A percentile compares a stretch with the other conserved stretches of the same genome.
These are phyloP conservation scores for Myopa tessellatipennis DNA, from an alignment of 2,888 invertebrate species.

Conservation along the genomic window DNA sequence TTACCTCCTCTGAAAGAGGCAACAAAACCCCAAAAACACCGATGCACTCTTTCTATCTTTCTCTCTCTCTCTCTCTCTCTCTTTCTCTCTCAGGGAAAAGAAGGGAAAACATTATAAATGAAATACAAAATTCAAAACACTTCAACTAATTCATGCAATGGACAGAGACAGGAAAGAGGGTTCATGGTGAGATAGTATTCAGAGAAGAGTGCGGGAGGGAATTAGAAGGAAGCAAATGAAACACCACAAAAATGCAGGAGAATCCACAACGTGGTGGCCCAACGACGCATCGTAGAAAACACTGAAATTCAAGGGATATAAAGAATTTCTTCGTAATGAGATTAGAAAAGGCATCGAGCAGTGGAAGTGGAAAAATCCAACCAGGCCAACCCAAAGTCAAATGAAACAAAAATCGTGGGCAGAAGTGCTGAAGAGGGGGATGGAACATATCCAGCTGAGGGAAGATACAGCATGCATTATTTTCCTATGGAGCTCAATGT, in stretches of 20 bases:
- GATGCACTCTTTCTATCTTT: no score
- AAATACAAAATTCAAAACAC: constrained; percentile 57
- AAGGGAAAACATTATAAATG: constrained; percentile 43
- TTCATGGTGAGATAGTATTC: neutral
- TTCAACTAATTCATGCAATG: constrained; percentile 45
- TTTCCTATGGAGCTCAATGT: neutral
- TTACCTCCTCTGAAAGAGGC: no score
- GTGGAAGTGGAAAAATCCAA: constrained; percentile 5
- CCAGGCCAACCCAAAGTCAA: neutral
- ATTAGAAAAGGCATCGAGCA: neutral
- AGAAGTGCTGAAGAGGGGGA: neutral
- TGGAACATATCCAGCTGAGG: neutral
- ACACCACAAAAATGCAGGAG: neutral
- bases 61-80: no score
- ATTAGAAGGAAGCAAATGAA: neutral
- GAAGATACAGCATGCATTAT: no score
- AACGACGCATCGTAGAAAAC: neutral
- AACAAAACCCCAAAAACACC: neutral
- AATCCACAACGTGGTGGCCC: neutral
- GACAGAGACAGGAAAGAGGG: neutral
- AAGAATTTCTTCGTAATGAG: constrained; percentile 23
- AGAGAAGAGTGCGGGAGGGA: neutral
- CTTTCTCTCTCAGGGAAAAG: neutral
- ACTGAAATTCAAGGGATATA: neutral
- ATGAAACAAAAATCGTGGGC: neutral